Conservation (phyloP, 2,888 invertebrate species). For the Cantharis flavilabris region DNA sequence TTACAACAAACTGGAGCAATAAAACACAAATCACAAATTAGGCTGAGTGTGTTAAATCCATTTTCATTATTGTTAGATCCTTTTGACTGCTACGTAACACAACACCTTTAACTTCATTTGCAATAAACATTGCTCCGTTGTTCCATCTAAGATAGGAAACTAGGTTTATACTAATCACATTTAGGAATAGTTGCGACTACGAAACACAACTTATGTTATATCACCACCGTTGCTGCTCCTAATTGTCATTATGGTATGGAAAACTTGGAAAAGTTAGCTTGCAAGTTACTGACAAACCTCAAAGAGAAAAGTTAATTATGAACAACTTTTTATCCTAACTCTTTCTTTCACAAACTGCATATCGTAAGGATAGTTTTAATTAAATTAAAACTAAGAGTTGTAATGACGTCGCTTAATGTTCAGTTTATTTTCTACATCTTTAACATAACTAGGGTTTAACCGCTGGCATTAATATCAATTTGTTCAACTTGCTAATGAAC, state of each 20-base stretch:
- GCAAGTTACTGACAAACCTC: neutral
- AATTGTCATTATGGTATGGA: neutral
- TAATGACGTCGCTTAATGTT: neutral
- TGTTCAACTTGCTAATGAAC: neutral
- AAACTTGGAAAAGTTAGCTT: neutral
- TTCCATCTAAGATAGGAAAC: neutral
- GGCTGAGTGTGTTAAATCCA: neutral
- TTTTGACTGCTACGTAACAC: neutral
- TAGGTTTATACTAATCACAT: neutral
- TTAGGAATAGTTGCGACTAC: neutral
- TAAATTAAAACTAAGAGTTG: neutral
- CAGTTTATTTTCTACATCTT: neutral
- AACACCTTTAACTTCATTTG: neutral
- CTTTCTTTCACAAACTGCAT: neutral
- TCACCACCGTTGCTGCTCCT: neutral
- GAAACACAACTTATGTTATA: neutral
- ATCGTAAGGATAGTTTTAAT: neutral
- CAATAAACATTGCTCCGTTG: neutral
- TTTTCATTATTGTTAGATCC: neutral
- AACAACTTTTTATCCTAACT: neutral
- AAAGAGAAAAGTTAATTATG: neutral
- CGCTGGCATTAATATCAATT: neutral
- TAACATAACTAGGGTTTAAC: neutral
- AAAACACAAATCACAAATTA: neutral
- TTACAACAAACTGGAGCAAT: neutral